Conservation (phyloP, 2,888 invertebrate species). For the Melikaiella ostensackeni region DNA sequence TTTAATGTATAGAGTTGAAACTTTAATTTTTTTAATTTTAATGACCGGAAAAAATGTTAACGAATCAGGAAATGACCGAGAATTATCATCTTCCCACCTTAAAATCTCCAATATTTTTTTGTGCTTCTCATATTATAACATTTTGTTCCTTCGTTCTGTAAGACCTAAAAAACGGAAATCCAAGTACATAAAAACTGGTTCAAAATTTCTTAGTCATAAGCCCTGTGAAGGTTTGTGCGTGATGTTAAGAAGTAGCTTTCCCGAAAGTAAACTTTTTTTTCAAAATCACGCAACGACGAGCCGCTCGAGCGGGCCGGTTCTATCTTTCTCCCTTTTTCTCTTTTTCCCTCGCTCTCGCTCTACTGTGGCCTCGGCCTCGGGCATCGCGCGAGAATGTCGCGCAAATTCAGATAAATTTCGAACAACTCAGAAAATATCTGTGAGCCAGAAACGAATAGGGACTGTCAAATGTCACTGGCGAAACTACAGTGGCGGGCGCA, state of each 20-base stretch:
- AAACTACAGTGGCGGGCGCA: constrained; percentile 6
- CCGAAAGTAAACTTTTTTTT: constrained; percentile 12
- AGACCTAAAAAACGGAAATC: too few relatives aligned
- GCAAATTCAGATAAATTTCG: constrained; percentile 4
- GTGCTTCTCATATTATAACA: too few relatives aligned
- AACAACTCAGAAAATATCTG: neutral
- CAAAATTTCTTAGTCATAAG: too few relatives aligned
- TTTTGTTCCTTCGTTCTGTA: too few relatives aligned
- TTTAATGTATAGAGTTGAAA: too few relatives aligned
- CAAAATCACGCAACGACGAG: neutral
- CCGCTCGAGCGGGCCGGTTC: neutral
- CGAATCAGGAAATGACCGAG: too few relatives aligned
- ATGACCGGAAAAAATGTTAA: too few relatives aligned
- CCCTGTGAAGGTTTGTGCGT: neutral
- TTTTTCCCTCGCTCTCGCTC: constrained; percentile 4
- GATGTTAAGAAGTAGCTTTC: constrained; percentile 27
- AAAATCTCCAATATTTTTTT: too few relatives aligned
- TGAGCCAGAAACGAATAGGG: neutral
- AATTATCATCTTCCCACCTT: too few relatives aligned
- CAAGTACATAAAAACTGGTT: too few relatives aligned
- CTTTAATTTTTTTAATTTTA: too few relatives aligned
- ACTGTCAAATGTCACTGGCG: neutral
- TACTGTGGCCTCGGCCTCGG: constrained; percentile 39
- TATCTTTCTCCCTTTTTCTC: constrained; percentile 10
- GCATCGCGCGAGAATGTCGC: constrained; percentile 38